Evolutionary conservation across 2,888 invertebrate genomes (phyloP).

Genomic region (Diabrotica balteata): DNA sequence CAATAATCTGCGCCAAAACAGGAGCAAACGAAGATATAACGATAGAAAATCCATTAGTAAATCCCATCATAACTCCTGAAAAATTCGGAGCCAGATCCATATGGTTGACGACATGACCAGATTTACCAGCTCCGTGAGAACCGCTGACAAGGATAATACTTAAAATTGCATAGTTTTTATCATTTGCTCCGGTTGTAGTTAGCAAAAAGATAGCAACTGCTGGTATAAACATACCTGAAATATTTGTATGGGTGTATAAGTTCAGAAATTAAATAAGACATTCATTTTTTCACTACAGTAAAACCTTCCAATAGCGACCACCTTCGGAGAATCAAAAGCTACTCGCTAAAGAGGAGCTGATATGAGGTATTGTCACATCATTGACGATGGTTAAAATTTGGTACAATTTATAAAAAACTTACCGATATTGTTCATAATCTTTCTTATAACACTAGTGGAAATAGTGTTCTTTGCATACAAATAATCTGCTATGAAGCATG

Average conservation of each 20-base stretch:
- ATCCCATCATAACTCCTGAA: conserved; percentile 83
- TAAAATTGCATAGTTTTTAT: conserved; percentile 66
- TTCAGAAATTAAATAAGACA: too few species aligned
- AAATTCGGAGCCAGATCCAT: conserved; percentile 85
- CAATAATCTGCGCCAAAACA: conserved; percentile 72
- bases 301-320: too few species aligned
- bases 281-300: too few species aligned
- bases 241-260: too few species aligned
- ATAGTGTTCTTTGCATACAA: conserved; percentile 62
- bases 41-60: conserved; percentile 80
- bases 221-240: conserved; percentile 64
- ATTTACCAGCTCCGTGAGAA: conserved; percentile 75
- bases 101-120: conserved; percentile 79
- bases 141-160: conserved; percentile 75
- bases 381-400: neutral
- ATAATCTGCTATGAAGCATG: conserved; percentile 71
- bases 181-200: conserved; percentile 56
- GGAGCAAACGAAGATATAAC: conserved; percentile 82
- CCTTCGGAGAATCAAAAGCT: too few species aligned
- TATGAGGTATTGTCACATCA: too few species aligned
- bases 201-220: conserved; percentile 70
- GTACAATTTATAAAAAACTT: neutral
- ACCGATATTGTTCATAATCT: conserved; percentile 66
- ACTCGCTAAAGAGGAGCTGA: too few species aligned
- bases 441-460: conserved; percentile 63